Evolutionary conservation across 2,797 vertebrate species (phyloP).

Genomic region (Harpagifer antarcticus): DNA sequence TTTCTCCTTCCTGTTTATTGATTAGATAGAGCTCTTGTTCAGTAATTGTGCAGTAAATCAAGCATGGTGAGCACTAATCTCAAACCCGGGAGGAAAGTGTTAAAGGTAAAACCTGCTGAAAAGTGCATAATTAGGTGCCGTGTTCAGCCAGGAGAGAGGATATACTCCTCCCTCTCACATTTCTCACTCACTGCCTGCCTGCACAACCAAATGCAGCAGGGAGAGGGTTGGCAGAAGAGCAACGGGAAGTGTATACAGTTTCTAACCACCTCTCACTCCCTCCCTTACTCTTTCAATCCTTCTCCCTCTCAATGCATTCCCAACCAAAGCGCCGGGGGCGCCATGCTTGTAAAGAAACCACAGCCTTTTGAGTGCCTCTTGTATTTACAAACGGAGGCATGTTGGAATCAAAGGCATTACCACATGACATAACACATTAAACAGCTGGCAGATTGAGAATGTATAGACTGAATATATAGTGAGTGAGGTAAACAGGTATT

Average conservation of each 20-base stretch:
- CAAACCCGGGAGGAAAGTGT: constrained; percentile 80
- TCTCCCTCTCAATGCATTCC: constrained; percentile 83
- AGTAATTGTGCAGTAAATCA: constrained; percentile 83
- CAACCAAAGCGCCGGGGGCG: constrained; percentile 94
- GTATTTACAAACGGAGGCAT: constrained; percentile 99
- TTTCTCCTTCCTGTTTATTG: constrained; percentile 81
- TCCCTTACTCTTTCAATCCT: constrained; percentile 74
- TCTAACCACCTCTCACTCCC: constrained; percentile 79
- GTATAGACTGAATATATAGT: constrained; percentile 90
- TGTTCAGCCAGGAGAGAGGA: constrained; percentile 76
- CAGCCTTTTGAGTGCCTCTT: constrained; percentile 97
- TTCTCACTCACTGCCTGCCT: constrained; percentile 77
- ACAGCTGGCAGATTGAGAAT: constrained; percentile 96
- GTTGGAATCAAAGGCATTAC: constrained; percentile 99
- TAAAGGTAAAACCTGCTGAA: constrained; percentile 84
- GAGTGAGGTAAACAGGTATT: constrained; percentile 88
- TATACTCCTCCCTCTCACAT: constrained; percentile 79
- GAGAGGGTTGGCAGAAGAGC: constrained; percentile 79
- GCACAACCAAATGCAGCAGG: constrained; percentile 70
- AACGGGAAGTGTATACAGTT: constrained; percentile 82
- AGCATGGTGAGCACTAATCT: constrained; percentile 79
- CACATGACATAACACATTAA: constrained; percentile 99
- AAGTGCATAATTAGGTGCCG: constrained; percentile 78
- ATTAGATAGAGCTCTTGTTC: constrained; percentile 79
- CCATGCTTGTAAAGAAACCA: constrained; percentile 94